phyloP scores from a whole-genome alignment of 2,797 vertebrate genomes.

The Peromyscus attwateri region DNA sequence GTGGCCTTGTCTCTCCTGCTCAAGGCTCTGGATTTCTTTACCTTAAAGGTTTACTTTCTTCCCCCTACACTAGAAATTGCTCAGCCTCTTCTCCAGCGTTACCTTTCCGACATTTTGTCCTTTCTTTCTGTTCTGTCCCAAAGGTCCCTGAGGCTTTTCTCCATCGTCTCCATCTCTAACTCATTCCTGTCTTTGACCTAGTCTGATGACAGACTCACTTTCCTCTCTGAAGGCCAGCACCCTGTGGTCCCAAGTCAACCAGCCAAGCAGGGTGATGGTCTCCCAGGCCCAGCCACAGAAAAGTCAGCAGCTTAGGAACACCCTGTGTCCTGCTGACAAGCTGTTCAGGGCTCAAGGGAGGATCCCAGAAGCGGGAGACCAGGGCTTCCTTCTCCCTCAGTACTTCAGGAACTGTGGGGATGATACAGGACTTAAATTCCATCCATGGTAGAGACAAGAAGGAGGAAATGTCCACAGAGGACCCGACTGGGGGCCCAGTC shows the following conservation, averaged over 20 bases:
- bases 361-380: background rate
- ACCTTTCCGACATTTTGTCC: background rate
- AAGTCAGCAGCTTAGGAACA: background rate
- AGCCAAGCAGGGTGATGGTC: background rate
- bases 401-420: background rate
- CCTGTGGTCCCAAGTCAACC: too few relatives aligned
- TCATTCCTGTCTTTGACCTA: background rate
- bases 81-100: background rate
- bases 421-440: background rate
- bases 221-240: background rate
- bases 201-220: background rate
- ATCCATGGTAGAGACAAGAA: background rate
- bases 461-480: slow-evolving; percentile 47
- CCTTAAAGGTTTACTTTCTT: background rate
- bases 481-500: background rate
- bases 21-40: background rate
- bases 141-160: background rate
- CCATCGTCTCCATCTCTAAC: background rate
- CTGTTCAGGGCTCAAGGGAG: background rate
- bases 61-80: background rate
- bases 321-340: background rate
- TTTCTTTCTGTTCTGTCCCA: background rate
- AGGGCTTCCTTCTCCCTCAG: background rate
- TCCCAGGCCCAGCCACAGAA: background rate
- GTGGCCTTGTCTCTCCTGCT: background rate